These are phyloP conservation scores for Aelia acuminata DNA, from an alignment of 2,888 invertebrate species.

Conservation along the genomic window DNA sequence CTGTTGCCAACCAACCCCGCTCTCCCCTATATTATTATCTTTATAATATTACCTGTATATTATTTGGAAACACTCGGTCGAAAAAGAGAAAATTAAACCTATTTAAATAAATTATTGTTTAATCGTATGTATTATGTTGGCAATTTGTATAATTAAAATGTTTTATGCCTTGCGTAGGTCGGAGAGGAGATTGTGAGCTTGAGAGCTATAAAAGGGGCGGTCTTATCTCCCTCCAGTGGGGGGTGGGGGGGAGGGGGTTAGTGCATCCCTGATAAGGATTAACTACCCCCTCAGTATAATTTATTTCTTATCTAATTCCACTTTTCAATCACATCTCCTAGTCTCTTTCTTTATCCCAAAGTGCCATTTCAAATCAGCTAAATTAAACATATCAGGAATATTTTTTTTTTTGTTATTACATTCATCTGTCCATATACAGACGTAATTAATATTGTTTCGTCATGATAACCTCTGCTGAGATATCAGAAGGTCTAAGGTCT, in stretches of 20 bases:
- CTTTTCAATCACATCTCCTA: conserved; percentile 43
- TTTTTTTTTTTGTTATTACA: too few species aligned
- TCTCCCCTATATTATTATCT: too few species aligned
- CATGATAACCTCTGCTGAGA: neutral
- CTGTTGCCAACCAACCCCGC: too few species aligned
- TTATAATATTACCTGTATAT: neutral
- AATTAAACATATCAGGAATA: neutral
- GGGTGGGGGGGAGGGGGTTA: too few species aligned
- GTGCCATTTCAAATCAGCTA: neutral
- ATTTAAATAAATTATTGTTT: neutral
- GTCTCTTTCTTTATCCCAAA: neutral
- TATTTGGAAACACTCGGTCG: neutral
- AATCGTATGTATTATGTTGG: neutral
- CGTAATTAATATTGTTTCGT: neutral
- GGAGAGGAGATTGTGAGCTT: neutral
- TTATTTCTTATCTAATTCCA: conserved; percentile 44
- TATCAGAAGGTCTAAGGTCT: neutral
- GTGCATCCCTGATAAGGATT: conserved; percentile 33
- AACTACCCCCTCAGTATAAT: conserved; percentile 43
- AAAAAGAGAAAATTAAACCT: neutral
- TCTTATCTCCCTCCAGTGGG: neutral
- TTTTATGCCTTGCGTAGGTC: neutral
- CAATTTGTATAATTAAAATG: conserved; percentile 35
- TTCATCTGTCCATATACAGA: neutral
- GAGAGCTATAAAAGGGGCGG: conserved; percentile 5